A percentile compares a stretch with the other conserved stretches of the same genome.
These are phyloP conservation scores for Thermophis baileyi DNA, from an alignment of 2,113 vertebrate genomes.

Conservation along the genomic window DNA sequence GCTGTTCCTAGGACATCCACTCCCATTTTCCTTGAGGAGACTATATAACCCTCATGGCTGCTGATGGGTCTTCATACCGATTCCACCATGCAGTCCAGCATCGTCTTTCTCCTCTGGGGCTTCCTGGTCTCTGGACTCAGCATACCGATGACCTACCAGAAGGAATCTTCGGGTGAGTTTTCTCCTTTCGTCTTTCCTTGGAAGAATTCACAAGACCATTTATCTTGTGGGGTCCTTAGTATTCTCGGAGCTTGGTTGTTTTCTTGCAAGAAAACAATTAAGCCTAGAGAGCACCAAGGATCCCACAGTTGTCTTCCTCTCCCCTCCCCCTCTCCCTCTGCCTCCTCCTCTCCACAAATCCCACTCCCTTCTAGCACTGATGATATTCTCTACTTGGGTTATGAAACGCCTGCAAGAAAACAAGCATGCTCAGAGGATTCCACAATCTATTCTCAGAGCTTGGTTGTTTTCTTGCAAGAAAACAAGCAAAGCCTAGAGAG, in stretches of 20 bases:
- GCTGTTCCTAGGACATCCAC: background rate
- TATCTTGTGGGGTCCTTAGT: background rate
- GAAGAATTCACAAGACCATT: background rate
- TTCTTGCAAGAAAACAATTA: too few relatives aligned
- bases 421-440: too few relatives aligned
- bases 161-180: background rate
- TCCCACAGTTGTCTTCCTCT: background rate
- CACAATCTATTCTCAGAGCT: too few relatives aligned
- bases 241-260: background rate
- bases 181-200: background rate
- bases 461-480: too few relatives aligned
- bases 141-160: background rate
- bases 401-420: too few relatives aligned
- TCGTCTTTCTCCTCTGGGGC: background rate
- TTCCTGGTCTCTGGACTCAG: background rate
- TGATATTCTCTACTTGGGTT: too few relatives aligned
- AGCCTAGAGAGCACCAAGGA: background rate
- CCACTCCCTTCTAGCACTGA: too few relatives aligned
- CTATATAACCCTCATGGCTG: background rate
- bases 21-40: background rate
- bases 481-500: too few relatives aligned
- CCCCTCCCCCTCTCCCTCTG: too few relatives aligned
- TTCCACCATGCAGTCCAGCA: background rate
- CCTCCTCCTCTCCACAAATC: too few relatives aligned
- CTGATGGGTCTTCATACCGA: background rate